These are phyloP conservation scores for Micromussa lordhowensis DNA, from an alignment of 92 coral and sea anemone species.

Conservation along the genomic window DNA sequence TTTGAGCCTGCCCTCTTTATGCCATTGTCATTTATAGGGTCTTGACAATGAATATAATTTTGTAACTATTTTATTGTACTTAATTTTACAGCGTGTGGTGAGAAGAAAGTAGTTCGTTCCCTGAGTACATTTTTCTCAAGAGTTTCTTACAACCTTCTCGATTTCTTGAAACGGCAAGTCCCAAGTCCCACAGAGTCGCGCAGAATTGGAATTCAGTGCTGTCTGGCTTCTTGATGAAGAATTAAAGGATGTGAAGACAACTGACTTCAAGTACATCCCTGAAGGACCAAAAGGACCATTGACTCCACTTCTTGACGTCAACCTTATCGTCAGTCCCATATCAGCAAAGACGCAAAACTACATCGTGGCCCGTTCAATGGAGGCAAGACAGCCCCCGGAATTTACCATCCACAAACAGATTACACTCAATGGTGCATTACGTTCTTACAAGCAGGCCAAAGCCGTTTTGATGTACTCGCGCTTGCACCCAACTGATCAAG, in stretches of 20 bases:
- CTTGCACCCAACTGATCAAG: conserved; percentile 1
- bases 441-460: conserved; percentile 25
- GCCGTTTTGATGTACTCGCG: conserved; percentile 7
- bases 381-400: conserved; percentile 24
- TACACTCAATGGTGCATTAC: conserved; percentile 8
- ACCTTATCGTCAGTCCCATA: conserved; percentile 11
- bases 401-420: conserved; percentile 15
- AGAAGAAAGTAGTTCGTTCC: neutral
- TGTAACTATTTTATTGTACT: neutral
- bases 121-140: neutral
- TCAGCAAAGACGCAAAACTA: conserved; percentile 21
- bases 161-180: conserved; percentile 21
- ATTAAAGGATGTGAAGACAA: neutral
- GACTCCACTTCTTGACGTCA: conserved; percentile 12
- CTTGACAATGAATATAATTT: no score
- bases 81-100: conserved; percentile 6
- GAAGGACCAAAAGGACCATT: conserved; percentile 3
- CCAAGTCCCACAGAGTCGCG: conserved; percentile 30
- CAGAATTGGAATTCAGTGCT: conserved; percentile 18
- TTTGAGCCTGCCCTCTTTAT: no score
- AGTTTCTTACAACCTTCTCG: conserved; percentile 12
- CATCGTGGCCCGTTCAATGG: conserved; percentile 31
- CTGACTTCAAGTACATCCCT: conserved; percentile 30
- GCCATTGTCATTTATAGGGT: no score
- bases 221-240: conserved; percentile 28